Evolutionary conservation across 1,140 invertebrate species (phyloP).

Genomic region (Berghia stephanieae): DNA sequence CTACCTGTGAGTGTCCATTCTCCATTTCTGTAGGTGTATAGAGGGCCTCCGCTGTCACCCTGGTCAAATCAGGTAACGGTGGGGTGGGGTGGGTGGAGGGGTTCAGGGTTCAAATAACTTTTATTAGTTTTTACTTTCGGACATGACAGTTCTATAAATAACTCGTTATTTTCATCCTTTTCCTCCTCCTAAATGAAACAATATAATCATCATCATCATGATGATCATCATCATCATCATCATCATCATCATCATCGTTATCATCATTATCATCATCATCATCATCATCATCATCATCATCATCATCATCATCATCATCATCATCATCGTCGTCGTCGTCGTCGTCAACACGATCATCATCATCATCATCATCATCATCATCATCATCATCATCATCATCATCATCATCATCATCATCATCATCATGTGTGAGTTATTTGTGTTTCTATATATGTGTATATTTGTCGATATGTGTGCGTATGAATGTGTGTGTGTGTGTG

Average conservation of each 20-base stretch:
- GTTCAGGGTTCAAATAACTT: no score
- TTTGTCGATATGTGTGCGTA: constrained; percentile 1
- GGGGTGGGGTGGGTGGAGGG: no score
- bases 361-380: constrained; percentile 6
- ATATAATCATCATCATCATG: constrained; percentile 4
- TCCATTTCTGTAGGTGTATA: constrained; percentile 34
- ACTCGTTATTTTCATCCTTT: not conserved
- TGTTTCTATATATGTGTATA: not conserved
- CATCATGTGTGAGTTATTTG: not conserved
- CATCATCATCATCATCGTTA: not conserved
- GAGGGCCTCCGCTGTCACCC: constrained; percentile 43
- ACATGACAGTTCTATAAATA: no score
- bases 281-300: constrained; percentile 16
- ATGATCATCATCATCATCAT: not conserved
- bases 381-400: constrained; percentile 16
- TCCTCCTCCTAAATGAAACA: not conserved
- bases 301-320: not conserved
- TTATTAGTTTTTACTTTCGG: no score
- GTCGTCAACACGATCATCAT: no score
- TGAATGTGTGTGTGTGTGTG: constrained; percentile 27
- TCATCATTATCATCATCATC: not conserved
- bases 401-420: constrained; percentile 7
- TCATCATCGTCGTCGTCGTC: not conserved
- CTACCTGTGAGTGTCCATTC: constrained; percentile 39
- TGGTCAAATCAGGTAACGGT: no score